Percentiles rank a stretch among this genome's conserved stretches.
Conservation (phyloP, 2,888 invertebrate species). For the Oasisia sp. region DNA sequence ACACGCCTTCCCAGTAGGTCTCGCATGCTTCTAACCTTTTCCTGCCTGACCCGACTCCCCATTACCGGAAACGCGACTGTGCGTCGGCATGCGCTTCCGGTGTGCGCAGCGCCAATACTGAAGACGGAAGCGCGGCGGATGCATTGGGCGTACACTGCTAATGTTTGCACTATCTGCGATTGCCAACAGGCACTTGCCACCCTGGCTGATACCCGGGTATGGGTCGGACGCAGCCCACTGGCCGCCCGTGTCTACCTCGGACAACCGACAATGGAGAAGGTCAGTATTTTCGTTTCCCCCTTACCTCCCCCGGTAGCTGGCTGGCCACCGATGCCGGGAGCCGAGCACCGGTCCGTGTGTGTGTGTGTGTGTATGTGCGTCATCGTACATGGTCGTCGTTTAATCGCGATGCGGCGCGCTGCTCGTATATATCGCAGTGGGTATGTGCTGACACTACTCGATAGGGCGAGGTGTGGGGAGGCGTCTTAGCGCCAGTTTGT, state of each 20-base stretch:
- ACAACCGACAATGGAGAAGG: neutral
- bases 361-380: neutral
- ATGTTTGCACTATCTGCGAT: conserved; percentile 37
- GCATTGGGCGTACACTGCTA: conserved; percentile 17
- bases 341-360: neutral
- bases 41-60: neutral
- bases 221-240: conserved; percentile 41
- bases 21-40: neutral
- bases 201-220: conserved; percentile 45
- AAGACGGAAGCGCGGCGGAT: conserved; percentile 8
- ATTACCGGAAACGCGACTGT: neutral
- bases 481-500: neutral
- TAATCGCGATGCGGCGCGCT: neutral
- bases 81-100: neutral
- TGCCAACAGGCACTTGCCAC: conserved; percentile 43
- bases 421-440: neutral
- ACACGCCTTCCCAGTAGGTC: neutral
- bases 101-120: neutral
- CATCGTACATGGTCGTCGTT: neutral
- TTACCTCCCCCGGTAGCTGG: neutral
- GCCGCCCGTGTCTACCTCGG: conserved; percentile 31
- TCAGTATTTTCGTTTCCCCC: neutral
- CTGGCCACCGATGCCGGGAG: neutral
- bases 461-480: neutral
- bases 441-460: neutral